Base-by-base conservation (phyloP, 2,888 invertebrate species). In the Drosophila anceps region DNA sequence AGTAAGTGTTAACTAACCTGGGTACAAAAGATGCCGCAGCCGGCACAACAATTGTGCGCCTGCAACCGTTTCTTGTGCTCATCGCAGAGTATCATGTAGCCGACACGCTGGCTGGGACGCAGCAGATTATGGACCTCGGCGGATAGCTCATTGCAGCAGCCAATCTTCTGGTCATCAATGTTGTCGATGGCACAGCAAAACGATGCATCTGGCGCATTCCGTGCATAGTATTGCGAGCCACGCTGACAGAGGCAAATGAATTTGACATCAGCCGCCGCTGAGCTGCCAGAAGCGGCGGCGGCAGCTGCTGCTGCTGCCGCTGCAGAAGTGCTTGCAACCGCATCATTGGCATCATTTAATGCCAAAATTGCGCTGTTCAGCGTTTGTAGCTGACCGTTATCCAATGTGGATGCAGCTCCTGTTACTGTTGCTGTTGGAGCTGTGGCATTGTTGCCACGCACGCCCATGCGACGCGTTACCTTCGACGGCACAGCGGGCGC, bases 1-100 rank as follows among this genome's bases (percentile, higher is more conserved):
- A 10, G 9, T 29, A 44, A 46, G 12, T 50, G n/a, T 35, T 4
- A 35, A 41, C 76, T 80, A 85, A 96, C 97, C 95, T 98, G 97
- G 8, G 97, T 96, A 91, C 98, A 98, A 92, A 97, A 98, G 59
- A 97, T 93, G 8, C 98, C 97, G 93, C 98, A 98, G 1, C 96
- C 96, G 0, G 98, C 96, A 91, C 98, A 98, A 92, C 98, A 98
- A 92, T 98, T 97, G 93, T 98, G 98, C 41, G 95, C 93, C 15
- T 95, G 93, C 69, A 98, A 93, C 69, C 97, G 95, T 82, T 95
- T 95, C 69, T 95, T 94, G 92, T 98, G 98, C 84, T 95, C 94
- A 55, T 95, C 94, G 92, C 98, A 98, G 29, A 97, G 94, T 20
- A 97, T 95, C 91, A 96, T 94, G 92, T 96, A 98, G 12, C 97